Conservation (phyloP, 2,888 invertebrate species). For the Lasioglossum vierecki region DNA sequence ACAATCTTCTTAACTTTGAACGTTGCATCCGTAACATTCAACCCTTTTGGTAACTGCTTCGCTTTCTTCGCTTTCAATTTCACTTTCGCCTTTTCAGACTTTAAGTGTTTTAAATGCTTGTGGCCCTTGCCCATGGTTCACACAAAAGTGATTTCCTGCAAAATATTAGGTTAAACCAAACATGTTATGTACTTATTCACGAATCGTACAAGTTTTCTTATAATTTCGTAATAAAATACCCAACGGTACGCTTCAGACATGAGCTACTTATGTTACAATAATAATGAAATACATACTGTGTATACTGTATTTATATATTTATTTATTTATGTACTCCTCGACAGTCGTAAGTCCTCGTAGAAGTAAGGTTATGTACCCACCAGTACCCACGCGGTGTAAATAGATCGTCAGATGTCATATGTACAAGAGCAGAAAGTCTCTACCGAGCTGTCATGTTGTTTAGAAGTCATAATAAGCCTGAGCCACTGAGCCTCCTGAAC, state of each 20-base stretch:
- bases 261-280: background rate
- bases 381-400: conserved; percentile 4
- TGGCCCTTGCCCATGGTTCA: conserved; percentile 85
- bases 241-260: background rate
- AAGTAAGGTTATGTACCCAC: conserved; percentile 11
- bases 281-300: no score
- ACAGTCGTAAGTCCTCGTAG: background rate
- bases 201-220: background rate
- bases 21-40: conserved; percentile 94
- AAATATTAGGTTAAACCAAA: background rate
- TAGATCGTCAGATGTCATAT: conserved; percentile 8
- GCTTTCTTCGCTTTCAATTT: conserved; percentile 92
- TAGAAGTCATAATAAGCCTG: conserved; percentile 8
- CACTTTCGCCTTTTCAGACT: conserved; percentile 94
- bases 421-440: background rate
- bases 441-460: conserved; percentile 12
- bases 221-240: background rate
- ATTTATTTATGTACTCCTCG: background rate
- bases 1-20: conserved; percentile 96
- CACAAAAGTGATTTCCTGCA: background rate
- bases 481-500: background rate
- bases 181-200: background rate
- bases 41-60: conserved; percentile 90
- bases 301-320: no score
- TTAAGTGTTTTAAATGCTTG: conserved; percentile 90